Conservation (phyloP, 2,888 invertebrate genomes). For the Amphimallon solstitiale region DNA sequence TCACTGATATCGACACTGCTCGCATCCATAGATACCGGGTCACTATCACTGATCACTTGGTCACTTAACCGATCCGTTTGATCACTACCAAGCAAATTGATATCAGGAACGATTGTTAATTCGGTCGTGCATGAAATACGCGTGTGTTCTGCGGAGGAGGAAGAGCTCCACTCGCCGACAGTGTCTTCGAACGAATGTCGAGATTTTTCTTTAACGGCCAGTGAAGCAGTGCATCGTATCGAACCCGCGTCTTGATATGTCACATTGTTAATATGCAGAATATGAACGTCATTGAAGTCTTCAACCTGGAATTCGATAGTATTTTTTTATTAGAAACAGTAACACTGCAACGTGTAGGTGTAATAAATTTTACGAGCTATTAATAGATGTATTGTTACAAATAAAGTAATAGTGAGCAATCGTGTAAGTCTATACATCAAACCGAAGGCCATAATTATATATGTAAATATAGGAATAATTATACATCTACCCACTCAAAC, state of each 20-base stretch:
- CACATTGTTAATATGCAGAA: conserved; percentile 69
- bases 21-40: conserved; percentile 29
- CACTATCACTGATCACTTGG: conserved; percentile 37
- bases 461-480: too few species aligned
- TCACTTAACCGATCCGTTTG: conserved; percentile 29
- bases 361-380: not conserved
- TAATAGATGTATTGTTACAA: not conserved
- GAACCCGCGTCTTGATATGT: conserved; percentile 60
- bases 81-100: conserved; percentile 35
- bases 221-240: conserved; percentile 53
- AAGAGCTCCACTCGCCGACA: conserved; percentile 40
- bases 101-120: conserved; percentile 51
- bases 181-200: conserved; percentile 50
- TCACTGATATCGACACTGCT: conserved; percentile 30
- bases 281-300: conserved; percentile 65
- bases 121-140: conserved; percentile 56
- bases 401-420: not conserved
- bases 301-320: conserved; percentile 60
- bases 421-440: not conserved
- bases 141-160: conserved; percentile 35
- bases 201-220: conserved; percentile 6
- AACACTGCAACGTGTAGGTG: not conserved
- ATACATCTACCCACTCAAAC: too few species aligned
- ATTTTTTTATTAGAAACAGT: not conserved
- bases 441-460: too few species aligned